Conservation (phyloP, 2,888 invertebrate species). For the Coremacera marginata region DNA sequence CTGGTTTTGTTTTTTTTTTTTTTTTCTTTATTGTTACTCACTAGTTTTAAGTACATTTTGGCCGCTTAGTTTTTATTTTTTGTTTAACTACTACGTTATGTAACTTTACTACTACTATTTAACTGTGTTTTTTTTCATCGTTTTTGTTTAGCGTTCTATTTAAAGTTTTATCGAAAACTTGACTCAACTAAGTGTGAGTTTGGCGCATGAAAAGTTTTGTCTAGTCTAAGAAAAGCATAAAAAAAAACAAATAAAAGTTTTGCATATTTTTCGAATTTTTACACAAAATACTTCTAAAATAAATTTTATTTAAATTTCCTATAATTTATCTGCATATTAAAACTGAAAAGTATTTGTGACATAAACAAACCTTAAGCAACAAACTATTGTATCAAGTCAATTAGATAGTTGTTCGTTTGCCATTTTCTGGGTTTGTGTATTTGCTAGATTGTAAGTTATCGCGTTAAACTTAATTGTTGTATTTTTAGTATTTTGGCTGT, state of each 20-base stretch:
- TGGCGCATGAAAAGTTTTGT: background rate
- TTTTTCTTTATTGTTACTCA: conserved; percentile 46
- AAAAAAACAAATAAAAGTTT: background rate
- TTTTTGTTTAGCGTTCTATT: background rate
- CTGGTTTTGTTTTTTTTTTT: conserved; percentile 11
- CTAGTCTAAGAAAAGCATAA: background rate
- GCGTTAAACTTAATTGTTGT: background rate
- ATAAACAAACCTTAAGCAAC: background rate
- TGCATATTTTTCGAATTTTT: too few species aligned
- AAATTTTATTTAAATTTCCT: too few species aligned
- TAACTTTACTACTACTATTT: conserved; percentile 41
- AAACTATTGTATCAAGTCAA: background rate
- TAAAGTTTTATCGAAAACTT: background rate
- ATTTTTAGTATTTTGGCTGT: conserved; percentile 12
- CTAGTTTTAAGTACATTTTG: conserved; percentile 47
- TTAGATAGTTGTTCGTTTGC: background rate
- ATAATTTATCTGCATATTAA: too few species aligned
- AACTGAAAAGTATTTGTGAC: background rate
- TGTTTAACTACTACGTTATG: conserved; percentile 32
- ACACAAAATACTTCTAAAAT: too few species aligned
- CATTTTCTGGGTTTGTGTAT: conserved; percentile 20
- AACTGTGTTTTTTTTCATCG: conserved; percentile 33
- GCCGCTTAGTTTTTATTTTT: conserved; percentile 47
- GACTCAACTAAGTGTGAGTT: background rate
- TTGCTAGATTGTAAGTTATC: background rate